These are phyloP conservation scores for Arctia plantaginis DNA, from an alignment of 2,888 invertebrate genomes.

Conservation along the genomic window DNA sequence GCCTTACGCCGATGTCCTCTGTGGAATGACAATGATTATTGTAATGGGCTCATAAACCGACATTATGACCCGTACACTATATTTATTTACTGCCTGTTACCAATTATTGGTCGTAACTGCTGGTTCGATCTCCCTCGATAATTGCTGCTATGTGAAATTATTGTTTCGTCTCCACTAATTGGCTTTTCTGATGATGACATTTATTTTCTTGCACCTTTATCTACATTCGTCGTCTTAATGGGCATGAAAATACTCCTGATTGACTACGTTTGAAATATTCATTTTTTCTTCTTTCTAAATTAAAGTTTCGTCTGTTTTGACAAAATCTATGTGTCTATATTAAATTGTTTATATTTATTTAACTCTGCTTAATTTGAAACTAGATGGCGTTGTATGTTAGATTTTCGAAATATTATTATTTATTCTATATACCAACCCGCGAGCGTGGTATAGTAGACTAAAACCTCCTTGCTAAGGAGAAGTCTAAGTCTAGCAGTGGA, in stretches of 20 bases:
- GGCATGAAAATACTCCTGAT: neutral
- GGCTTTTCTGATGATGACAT: conserved; percentile 20
- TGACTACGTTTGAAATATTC: neutral
- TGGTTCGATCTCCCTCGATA: conserved; percentile 79
- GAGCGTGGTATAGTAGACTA: too few relatives aligned
- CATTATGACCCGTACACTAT: conserved; percentile 72
- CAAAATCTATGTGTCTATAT: neutral
- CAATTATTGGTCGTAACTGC: conserved; percentile 83
- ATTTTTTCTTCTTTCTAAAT: neutral
- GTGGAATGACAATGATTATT: conserved; percentile 79
- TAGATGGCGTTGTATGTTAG: too few relatives aligned
- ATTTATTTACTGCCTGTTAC: conserved; percentile 77
- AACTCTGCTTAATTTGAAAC: too few relatives aligned
- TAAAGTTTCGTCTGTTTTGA: neutral
- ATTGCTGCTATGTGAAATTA: conserved; percentile 67
- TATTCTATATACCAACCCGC: too few relatives aligned
- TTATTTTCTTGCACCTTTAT: conserved; percentile 15
- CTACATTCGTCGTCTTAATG: neutral
- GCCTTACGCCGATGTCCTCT: conserved; percentile 56
- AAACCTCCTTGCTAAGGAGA: too few relatives aligned
- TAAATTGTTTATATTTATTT: neutral
- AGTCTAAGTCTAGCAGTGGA: too few relatives aligned
- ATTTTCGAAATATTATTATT: too few relatives aligned
- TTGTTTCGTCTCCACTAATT: conserved; percentile 38
- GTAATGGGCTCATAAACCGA: conserved; percentile 79